These are phyloP conservation scores for Corythoichthys haematopterus DNA, from an alignment of 2,113 vertebrate genomes.

Conservation along the genomic window DNA sequence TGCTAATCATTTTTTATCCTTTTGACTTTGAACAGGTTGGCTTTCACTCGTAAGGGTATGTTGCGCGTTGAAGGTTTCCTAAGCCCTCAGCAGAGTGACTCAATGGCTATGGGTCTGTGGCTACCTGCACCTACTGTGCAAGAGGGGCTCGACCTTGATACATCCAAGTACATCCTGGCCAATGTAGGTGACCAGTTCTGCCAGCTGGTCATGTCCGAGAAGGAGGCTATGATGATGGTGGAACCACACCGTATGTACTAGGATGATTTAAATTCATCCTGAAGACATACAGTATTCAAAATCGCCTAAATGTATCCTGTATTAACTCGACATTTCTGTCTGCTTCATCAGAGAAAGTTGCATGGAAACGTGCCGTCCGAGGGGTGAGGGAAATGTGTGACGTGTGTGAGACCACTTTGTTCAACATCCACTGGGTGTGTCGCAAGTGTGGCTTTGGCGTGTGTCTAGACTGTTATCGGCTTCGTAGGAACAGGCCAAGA, in stretches of 20 bases:
- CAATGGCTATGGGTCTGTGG: conserved; percentile 96
- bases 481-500: conserved; percentile 85
- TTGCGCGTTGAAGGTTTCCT: conserved; percentile 94
- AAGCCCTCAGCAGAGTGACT: conserved; percentile 94
- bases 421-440: conserved; percentile 99
- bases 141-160: conserved; percentile 93
- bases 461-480: conserved; percentile 94
- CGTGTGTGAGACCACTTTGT: conserved; percentile 95
- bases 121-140: conserved; percentile 83
- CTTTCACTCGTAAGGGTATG: conserved; percentile 93
- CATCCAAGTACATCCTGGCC: conserved; percentile 97
- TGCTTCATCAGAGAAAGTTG: conserved; percentile 85
- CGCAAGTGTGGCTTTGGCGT: conserved; percentile 98
- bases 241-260: conserved; percentile 91
- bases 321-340: neutral
- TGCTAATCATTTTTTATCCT: neutral
- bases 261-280: neutral
- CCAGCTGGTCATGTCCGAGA: conserved; percentile 98
- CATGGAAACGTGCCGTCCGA: conserved; percentile 95
- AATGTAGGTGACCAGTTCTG: conserved; percentile 99
- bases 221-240: conserved; percentile 99
- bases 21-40: conserved; percentile 71
- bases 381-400: conserved; percentile 98
- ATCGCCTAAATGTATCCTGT: neutral
- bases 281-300: neutral